These are phyloP conservation scores for Cydia amplana DNA, from an alignment of 1,140 invertebrate genomes.

Conservation along the genomic window DNA sequence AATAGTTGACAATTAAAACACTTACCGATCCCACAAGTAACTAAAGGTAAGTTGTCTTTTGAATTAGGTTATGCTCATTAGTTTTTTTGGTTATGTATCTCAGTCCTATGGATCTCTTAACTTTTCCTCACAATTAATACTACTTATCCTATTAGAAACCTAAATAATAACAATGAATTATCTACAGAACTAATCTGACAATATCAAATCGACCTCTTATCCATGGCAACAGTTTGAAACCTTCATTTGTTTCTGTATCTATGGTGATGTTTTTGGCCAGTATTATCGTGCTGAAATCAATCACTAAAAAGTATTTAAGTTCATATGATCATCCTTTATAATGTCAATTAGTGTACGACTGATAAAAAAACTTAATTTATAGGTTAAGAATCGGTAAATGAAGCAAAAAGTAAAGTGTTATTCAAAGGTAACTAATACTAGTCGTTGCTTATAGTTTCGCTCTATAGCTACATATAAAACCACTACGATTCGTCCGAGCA, in stretches of 20 bases:
- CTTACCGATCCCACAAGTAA: constrained; percentile 16
- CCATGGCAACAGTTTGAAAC: constrained; percentile 54
- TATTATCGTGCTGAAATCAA: constrained; percentile 34
- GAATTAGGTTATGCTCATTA: not conserved
- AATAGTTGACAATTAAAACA: not conserved
- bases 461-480: constrained; percentile 14
- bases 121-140: not conserved
- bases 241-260: constrained; percentile 38
- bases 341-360: not conserved
- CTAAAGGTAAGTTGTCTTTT: not conserved
- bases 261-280: constrained; percentile 39
- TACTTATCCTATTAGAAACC: not conserved
- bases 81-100: constrained; percentile 16
- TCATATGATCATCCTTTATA: constrained; percentile 12
- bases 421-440: constrained; percentile 53
- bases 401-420: constrained; percentile 64
- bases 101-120: constrained; percentile 10
- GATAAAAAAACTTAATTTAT: constrained; percentile 37
- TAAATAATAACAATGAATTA: constrained; percentile 15
- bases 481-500: not conserved
- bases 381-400: constrained; percentile 54
- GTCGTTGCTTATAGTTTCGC: not conserved
- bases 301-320: constrained; percentile 34
- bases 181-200: constrained; percentile 15
- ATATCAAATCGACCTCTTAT: constrained; percentile 38